These are phyloP conservation scores for Drosophila athabasca DNA, from an alignment of 1,140 invertebrate genomes.

Conservation along the genomic window DNA sequence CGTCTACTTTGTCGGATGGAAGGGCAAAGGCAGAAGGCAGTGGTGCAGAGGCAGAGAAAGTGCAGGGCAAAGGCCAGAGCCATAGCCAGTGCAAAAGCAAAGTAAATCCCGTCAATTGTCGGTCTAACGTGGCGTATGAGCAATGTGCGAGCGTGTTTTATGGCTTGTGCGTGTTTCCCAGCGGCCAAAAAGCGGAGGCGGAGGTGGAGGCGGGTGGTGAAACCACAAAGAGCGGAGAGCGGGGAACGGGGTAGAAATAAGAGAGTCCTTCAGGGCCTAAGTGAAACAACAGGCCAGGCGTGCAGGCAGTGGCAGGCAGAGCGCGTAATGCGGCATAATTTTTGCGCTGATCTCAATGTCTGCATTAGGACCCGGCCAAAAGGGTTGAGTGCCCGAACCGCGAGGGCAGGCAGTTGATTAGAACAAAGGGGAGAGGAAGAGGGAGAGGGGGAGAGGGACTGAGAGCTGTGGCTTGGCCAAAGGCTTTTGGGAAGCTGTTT, in stretches of 20 bases:
- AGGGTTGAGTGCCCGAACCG: constrained; percentile 56
- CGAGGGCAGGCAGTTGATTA: constrained; percentile 50
- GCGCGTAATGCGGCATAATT: constrained; percentile 67
- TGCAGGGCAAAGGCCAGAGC: constrained; percentile 12
- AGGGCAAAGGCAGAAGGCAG: constrained; percentile 21
- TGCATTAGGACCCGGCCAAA: constrained; percentile 52
- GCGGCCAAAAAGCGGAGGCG: constrained; percentile 17
- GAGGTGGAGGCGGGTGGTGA: no score
- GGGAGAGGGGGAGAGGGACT: constrained; percentile 1
- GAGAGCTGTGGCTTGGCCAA: constrained; percentile 6
- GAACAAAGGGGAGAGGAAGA: constrained; percentile 27
- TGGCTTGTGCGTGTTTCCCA: constrained; percentile 65
- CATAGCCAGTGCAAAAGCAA: constrained; percentile 20
- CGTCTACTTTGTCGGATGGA: constrained; percentile 63
- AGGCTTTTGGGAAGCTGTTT: background rate
- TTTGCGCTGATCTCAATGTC: constrained; percentile 61
- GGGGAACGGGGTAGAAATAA: background rate
- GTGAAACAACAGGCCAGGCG: constrained; percentile 11
- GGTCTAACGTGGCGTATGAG: constrained; percentile 73
- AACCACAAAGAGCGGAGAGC: background rate
- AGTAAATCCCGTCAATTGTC: constrained; percentile 71
- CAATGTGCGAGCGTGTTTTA: constrained; percentile 71
- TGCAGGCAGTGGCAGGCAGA: constrained; percentile 13
- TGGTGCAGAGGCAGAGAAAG: constrained; percentile 16
- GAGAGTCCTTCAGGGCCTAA: constrained; percentile 17